Evolutionary conservation across 2,888 invertebrate genomes (phyloP).

Genomic region (Agrenia bidenticulata): DNA sequence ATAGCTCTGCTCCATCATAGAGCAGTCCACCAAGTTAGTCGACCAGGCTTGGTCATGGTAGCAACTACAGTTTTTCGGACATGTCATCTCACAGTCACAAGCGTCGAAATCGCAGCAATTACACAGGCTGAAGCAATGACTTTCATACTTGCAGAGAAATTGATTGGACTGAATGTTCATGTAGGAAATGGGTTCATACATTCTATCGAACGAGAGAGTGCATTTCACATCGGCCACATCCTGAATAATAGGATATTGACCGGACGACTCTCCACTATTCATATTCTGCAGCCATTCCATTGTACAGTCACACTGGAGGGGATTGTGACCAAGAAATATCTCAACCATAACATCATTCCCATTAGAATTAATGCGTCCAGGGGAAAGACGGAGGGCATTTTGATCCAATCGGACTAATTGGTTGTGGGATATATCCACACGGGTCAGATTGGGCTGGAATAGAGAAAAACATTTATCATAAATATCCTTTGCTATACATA

Average conservation of each 20-base stretch:
- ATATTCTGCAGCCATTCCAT: slow-evolving; percentile 88
- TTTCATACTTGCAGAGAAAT: slow-evolving; percentile 80
- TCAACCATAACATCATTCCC: slow-evolving; percentile 61
- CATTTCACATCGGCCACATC: slow-evolving; percentile 82
- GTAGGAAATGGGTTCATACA: slow-evolving; percentile 70
- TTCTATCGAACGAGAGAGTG: slow-evolving; percentile 74
- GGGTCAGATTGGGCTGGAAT: slow-evolving; percentile 68
- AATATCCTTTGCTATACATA: too few species aligned
- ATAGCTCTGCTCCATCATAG: slow-evolving; percentile 59
- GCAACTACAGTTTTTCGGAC: slow-evolving; percentile 82
- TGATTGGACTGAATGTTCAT: slow-evolving; percentile 78
- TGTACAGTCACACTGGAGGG: slow-evolving; percentile 82
- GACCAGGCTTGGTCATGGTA: slow-evolving; percentile 86
- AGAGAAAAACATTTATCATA: too few species aligned
- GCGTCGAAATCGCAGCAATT: slow-evolving; percentile 89
- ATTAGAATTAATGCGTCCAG: slow-evolving; percentile 44
- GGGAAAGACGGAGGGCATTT: slow-evolving; percentile 56
- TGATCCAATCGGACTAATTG: slow-evolving; percentile 64
- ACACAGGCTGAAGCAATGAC: slow-evolving; percentile 82
- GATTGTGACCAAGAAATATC: slow-evolving; percentile 82
- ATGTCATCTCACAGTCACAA: slow-evolving; percentile 90
- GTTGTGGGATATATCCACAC: slow-evolving; percentile 78
- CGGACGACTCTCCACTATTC: slow-evolving; percentile 68
- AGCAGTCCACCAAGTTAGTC: slow-evolving; percentile 82
- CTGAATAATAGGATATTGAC: slow-evolving; percentile 78